Base-by-base conservation (phyloP, 2,888 invertebrate species). In the Perizoma flavofasciatum region DNA sequence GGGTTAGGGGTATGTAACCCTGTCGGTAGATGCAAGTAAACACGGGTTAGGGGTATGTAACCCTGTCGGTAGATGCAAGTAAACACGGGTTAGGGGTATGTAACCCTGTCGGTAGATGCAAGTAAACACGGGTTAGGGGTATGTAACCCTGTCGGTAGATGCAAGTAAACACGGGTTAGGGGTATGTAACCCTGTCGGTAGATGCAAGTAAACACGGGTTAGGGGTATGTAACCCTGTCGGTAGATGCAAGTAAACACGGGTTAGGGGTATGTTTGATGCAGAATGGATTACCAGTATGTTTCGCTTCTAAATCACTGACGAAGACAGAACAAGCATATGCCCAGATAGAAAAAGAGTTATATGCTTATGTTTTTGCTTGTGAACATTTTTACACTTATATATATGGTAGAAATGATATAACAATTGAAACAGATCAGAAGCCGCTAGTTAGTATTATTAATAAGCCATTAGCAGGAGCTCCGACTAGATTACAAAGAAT, bases 291-390 rank as follows among this genome's bases (percentile, higher is more conserved):
- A 1, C 73, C 70, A 1, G 68, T 72, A 0, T 66, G 61, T 40
- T 73, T 68, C 39, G 68, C 69, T 0, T 69, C 71, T 0, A 64
- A 58, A 33, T 53, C 70, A 5, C 33, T 72, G 5, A 62, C 62
- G 10, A 65, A 60, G 43, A 49, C 65, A n/a, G 64, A 66, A 43
- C 66, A 69, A 53, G 49, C 37, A 6, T 69, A 66, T 34, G 64
- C 67, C 2, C 67, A 71, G 34, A 67, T 71, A 5, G 69, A 70
- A 52, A 69, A 71, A 39, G 66, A 71, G 41, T 39, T 67, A 6
- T 66, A 61, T 41, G 69, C 70, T 0, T 59, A 56, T 40, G 63
- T 70, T 5, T 67, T 62, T 44, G 44, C 44, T 5, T 44, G 44
- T 11, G 44, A 44, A 11, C 7, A 11, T 5, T 65, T 67, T 58